Base-by-base conservation (phyloP, 2,888 invertebrate genomes). In the Cheilosia soror region DNA sequence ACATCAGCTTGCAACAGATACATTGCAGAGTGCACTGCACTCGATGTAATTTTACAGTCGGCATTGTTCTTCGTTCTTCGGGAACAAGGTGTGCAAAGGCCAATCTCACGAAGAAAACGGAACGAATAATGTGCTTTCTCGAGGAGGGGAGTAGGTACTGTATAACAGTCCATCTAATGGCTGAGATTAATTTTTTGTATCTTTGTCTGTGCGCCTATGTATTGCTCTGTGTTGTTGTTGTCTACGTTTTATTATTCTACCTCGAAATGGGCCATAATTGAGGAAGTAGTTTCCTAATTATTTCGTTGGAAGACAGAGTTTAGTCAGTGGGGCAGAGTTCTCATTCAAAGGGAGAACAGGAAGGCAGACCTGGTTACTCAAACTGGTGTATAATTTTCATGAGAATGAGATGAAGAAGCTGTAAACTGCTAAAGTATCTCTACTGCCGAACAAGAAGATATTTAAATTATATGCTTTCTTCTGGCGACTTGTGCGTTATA, bases 211-310 rank as follows among this genome's bases (percentile, higher is more conserved):
- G 11, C 44, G 42, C 40, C 55, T 27, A 33, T n/a, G 42, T 13
- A 7, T 27, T 51, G 25, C 33, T 40, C 49, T 20, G n/a, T 80
- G 42, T 62, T 63, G 51, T 66, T 66, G 71, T 57, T 66, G 73
- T 44, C 57, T 60, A 51, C 62, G 57, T 75, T 84, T 84, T 72
- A 71, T 75, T 65, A 49, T 42, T 53, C 55, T 42, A 69, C 69
- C 80, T 75, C 66, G 57, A 80, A 85, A 85, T 80, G 76, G 80
- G 65, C 71, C 65, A 71, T 80, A 85, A 80, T 85, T 85, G 84
- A 85, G 84, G 80, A 85, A 85, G 84, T 80, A 71, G 84, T 85
- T 85, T 80, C 84, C 84, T 84, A 80, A 84, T 84, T 84, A 84
- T 84, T 84, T 84, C 58, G n/a, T 57, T 44, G 55, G 57, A 75